Percentiles rank a stretch among this genome's conserved stretches.
Evolutionary conservation across 92 coral and sea anemone species (phyloP).

Genomic region (Paramuricea clavata): DNA sequence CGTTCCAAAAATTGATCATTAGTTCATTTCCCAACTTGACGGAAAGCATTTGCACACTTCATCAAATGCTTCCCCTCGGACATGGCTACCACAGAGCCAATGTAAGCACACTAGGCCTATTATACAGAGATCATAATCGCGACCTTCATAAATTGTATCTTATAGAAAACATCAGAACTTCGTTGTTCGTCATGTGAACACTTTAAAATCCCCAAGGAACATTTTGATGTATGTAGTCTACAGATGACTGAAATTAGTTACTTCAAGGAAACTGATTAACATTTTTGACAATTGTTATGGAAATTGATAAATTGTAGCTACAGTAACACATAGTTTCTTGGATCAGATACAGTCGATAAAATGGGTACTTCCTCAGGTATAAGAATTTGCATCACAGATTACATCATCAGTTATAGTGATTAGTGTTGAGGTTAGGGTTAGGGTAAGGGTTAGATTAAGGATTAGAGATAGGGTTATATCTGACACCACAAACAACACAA

Average conservation of each 20-base stretch:
- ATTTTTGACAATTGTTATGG: neutral
- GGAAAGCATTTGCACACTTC: neutral
- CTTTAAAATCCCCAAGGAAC: neutral
- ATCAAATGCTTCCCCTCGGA: no score
- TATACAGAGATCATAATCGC: neutral
- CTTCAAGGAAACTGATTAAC: neutral
- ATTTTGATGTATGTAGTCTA: neutral
- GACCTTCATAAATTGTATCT: neutral
- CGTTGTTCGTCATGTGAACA: neutral
- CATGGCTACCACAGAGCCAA: no score
- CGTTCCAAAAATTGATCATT: neutral
- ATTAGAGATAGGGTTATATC: no score
- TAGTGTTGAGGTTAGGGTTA: no score
- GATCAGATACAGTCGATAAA: no score
- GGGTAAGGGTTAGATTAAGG: no score
- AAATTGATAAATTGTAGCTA: neutral
- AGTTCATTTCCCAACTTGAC: neutral
- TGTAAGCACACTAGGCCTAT: neutral
- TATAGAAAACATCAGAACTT: neutral
- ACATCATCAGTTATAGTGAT: no score
- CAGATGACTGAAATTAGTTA: neutral
- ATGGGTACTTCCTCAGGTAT: no score
- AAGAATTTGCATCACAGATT: no score
- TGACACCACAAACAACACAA: no score
- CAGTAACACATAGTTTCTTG: no score